Percentiles rank a stretch among this genome's conserved stretches.
Conservation (phyloP, 30 jellyfish, hydroid and myxozoan species). For the Sanderia malayensis region DNA sequence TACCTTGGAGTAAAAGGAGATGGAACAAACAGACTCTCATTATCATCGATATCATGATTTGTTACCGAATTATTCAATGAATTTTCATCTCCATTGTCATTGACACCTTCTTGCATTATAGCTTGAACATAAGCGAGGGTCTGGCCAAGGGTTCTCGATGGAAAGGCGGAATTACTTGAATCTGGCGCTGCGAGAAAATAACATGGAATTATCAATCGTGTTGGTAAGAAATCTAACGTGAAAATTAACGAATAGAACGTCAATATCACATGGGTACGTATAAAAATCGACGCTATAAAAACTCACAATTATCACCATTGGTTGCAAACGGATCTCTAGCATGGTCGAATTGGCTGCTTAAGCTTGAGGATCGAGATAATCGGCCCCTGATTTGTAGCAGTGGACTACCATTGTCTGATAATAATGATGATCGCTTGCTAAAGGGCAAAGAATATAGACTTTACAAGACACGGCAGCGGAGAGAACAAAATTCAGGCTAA, state of each 20-base stretch:
- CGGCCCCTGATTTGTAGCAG: conserved; percentile 26
- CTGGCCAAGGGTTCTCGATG: conserved; percentile 75
- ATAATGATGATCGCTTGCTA: conserved; percentile 37
- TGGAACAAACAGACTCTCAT: conserved; percentile 70
- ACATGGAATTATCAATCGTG: not conserved
- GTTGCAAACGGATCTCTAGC: conserved; percentile 22
- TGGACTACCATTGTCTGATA: conserved; percentile 56
- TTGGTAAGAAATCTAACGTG: too few species aligned
- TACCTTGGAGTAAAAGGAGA: conserved; percentile 88
- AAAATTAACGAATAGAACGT: too few species aligned
- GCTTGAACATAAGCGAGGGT: conserved; percentile 83
- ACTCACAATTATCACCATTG: conserved; percentile 26
- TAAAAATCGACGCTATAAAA: too few species aligned
- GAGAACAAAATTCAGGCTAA: too few species aligned
- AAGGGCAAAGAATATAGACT: too few species aligned
- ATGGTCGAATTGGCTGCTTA: conserved; percentile 41
- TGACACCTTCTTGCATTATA: conserved; percentile 63
- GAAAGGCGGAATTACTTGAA: conserved; percentile 12
- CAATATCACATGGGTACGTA: too few species aligned
- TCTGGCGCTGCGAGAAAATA: conserved; percentile 43
- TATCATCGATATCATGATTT: conserved; percentile 48
- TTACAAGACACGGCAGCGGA: too few species aligned
- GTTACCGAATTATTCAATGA: conserved; percentile 28
- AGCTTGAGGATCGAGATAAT: conserved; percentile 44
- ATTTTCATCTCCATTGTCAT: conserved; percentile 27